Base-by-base conservation (phyloP, 2,797 vertebrate genomes). In the Etheostoma nigrum region DNA sequence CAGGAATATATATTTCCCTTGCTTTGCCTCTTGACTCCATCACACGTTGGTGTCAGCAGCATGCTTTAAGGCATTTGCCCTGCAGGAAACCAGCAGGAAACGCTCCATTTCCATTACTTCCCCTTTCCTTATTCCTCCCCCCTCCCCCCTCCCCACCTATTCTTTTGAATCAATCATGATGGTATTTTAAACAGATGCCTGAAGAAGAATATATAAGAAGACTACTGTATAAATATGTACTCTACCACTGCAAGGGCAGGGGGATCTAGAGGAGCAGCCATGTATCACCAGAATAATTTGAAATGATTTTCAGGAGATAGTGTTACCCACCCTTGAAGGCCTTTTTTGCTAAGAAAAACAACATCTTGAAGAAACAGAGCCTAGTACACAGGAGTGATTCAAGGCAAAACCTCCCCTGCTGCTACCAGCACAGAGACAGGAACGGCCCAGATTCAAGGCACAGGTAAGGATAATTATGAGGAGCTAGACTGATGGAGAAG, bases 371-470 rank as follows among this genome's bases (percentile, higher is more conserved):
- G n/a, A 25, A 65, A 27, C 25, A 48, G 13, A 67, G 70, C 52
- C 67, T 2, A 4, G 58, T 6, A 42, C 36, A 66, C 19, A 54
- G 61, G 36, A 84, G 53, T 14, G 21, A 72, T 67, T 84, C 76
- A 89, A 85, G 86, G 87, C 83, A 79, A 91, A 86, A 64, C 60
- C 15, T 67, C 48, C 72, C 36, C 67, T 69, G 62, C 72, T 81
- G 78, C 77, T 70, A 8, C 25, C 57, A 21, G 73, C 71, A 25
- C 64, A 55, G 67, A 81, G 72, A 80, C 48, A 10, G 53, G 48
- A 61, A 30, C 21, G 4, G 40, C 19, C 69, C 60, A 18, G 33
- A 30, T 74, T 85, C 70, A 42, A 3, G 0, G 67, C 47, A 2
- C 76, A 77, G 62, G 75, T 84, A 62, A 9, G 58, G 62, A 78